Percentiles rank a stretch among this genome's conserved stretches.
These are phyloP conservation scores for Euclidia mi DNA, from an alignment of 2,888 invertebrate genomes.

Conservation along the genomic window DNA sequence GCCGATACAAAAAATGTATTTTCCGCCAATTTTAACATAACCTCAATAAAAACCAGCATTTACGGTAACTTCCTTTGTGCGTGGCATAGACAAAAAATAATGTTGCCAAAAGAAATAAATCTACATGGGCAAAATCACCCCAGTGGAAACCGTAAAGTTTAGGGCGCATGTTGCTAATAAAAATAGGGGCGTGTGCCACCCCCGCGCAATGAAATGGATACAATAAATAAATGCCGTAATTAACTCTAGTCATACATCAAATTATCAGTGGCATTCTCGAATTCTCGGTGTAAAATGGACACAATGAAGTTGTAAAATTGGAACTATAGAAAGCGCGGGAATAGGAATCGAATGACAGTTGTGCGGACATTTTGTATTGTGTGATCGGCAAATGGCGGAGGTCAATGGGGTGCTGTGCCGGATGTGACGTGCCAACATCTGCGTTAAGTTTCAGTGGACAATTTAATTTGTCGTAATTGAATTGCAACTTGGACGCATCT, in stretches of 20 bases:
- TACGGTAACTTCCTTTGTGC: conserved; percentile 53
- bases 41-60: conserved; percentile 61
- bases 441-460: conserved; percentile 37
- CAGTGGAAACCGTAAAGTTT: conserved; percentile 67
- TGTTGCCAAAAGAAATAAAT: conserved; percentile 69
- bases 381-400: conserved; percentile 70
- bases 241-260: conserved; percentile 86
- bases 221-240: conserved; percentile 87
- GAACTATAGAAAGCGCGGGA: conserved; percentile 69
- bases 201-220: conserved; percentile 80
- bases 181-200: conserved; percentile 72
- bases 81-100: conserved; percentile 58
- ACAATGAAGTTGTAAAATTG: conserved; percentile 60
- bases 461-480: conserved; percentile 50
- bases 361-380: conserved; percentile 78
- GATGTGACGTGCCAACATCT: conserved; percentile 47
- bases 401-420: conserved; percentile 53
- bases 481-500: conserved; percentile 47
- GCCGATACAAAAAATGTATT: conserved; percentile 60
- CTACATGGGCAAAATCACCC: conserved; percentile 69
- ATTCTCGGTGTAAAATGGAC: conserved; percentile 61
- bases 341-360: conserved; percentile 79
- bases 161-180: conserved; percentile 77
- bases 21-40: conserved; percentile 69
- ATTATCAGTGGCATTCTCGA: conserved; percentile 75